Evolutionary conservation across 2,888 invertebrate species (phyloP).

Genomic region (Cenopis cana): DNA sequence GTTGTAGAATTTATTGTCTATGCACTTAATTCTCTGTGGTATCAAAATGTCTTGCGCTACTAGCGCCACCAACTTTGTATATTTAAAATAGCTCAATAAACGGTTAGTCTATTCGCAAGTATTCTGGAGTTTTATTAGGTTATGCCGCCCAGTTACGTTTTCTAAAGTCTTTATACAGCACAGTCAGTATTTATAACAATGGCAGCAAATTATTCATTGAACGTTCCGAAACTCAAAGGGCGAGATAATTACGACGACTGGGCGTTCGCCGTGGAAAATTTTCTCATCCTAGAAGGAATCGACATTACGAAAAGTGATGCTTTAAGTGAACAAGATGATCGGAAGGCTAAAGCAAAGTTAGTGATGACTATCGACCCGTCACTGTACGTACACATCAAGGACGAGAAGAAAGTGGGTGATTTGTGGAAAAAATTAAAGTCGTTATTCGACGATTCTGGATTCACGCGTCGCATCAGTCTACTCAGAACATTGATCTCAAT

Average conservation of each 20-base stretch:
- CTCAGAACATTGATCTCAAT: conserved; percentile 35
- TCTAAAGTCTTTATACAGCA: neutral
- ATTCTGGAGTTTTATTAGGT: too few species aligned
- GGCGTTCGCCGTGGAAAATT: neutral
- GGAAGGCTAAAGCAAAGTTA: conserved; percentile 9
- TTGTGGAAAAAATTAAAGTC: neutral
- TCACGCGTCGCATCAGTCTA: neutral
- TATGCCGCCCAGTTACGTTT: too few species aligned
- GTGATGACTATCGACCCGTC: conserved; percentile 8
- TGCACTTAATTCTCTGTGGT: too few species aligned
- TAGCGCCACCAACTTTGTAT: too few species aligned
- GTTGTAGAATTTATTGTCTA: too few species aligned
- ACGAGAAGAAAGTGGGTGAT: neutral
- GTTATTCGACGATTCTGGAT: too few species aligned
- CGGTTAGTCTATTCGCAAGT: too few species aligned
- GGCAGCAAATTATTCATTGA: neutral
- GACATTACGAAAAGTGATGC: neutral
- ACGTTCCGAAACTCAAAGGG: neutral
- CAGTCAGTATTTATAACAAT: neutral
- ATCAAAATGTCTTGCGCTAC: too few species aligned
- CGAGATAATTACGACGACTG: neutral
- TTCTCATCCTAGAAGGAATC: neutral
- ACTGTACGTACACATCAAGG: conserved; percentile 11
- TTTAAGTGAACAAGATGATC: neutral
- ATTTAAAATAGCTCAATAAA: too few species aligned